phyloP scores from a whole-genome alignment of 2,113 vertebrate genomes.

The Anguilla rostrata region DNA sequence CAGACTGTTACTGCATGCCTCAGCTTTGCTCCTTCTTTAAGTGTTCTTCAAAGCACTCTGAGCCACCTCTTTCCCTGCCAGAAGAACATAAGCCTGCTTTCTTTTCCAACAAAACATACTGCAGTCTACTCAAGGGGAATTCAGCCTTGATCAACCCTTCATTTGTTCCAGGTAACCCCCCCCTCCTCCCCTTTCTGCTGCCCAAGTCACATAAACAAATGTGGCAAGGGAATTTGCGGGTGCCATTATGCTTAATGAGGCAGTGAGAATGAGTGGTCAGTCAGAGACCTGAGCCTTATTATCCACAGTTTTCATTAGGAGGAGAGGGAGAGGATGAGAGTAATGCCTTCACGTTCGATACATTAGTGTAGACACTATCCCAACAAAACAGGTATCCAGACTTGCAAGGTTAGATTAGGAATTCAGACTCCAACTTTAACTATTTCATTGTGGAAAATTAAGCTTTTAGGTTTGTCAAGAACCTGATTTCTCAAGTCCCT shows the following conservation, averaged over 20 bases:
- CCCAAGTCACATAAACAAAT: background rate
- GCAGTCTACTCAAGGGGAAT: background rate
- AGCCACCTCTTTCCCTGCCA: constrained; percentile 3
- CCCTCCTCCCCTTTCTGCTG: background rate
- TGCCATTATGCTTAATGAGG: constrained; percentile 57
- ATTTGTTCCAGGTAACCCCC: background rate
- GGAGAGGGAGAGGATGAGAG: constrained; percentile 11
- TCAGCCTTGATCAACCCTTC: background rate
- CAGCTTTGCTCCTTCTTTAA: background rate
- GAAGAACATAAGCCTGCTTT: background rate
- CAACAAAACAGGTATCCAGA: constrained; percentile 36
- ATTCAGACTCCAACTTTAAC: constrained; percentile 67
- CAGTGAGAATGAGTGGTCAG: constrained; percentile 48
- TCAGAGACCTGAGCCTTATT: constrained; percentile 51
- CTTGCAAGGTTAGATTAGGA: constrained; percentile 40
- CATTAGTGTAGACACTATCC: constrained; percentile 35
- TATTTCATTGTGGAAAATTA: constrained; percentile 49
- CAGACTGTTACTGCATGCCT: background rate
- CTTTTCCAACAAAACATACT: background rate
- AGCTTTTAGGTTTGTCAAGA: background rate
- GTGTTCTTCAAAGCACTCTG: background rate
- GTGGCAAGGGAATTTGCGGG: constrained; percentile 21
- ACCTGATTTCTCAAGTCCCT: constrained; percentile 35
- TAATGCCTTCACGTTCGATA: background rate
- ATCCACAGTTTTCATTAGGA: constrained; percentile 47